A percentile compares a stretch with the other conserved stretches of the same genome.
Conservation (phyloP, 2,113 vertebrate species). For the Pseudorhombus dupliciocellatus region DNA sequence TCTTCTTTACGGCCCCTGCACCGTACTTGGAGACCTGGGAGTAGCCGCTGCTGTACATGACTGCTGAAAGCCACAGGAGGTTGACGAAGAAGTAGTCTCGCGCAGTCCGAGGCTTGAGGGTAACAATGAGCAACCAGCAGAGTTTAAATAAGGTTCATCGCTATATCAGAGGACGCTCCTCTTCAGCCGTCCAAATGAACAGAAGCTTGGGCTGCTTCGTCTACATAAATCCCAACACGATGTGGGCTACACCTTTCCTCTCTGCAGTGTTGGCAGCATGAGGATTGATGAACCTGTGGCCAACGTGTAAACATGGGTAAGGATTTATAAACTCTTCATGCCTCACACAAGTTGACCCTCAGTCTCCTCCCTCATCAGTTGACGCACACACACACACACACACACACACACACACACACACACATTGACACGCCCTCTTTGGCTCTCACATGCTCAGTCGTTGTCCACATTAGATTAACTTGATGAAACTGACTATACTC, state of each 20-base stretch:
- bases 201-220: conserved; percentile 5
- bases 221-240: conserved; percentile 1
- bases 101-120: neutral
- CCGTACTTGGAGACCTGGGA: conserved; percentile 76
- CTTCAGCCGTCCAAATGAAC: neutral
- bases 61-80: neutral
- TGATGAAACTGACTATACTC: too few relatives aligned
- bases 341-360: conserved; percentile 6
- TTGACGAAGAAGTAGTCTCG: neutral
- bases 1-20: conserved; percentile 70
- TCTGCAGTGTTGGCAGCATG: conserved; percentile 15
- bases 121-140: neutral
- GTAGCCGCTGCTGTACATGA: conserved; percentile 84
- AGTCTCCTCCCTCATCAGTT: conserved; percentile 44
- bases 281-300: conserved; percentile 46
- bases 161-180: neutral
- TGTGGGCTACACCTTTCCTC: conserved; percentile 49
- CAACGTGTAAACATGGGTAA: conserved; percentile 37
- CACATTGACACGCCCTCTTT: neutral
- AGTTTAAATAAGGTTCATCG: conserved; percentile 30
- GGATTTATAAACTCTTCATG: conserved; percentile 66
- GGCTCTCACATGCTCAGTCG: neutral
- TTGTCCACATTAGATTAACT: neutral
- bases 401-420: conserved; percentile 15
- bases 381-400: conserved; percentile 12